These are phyloP conservation scores for Listronotus oregonensis DNA, from an alignment of 1,140 invertebrate species.

Conservation along the genomic window DNA sequence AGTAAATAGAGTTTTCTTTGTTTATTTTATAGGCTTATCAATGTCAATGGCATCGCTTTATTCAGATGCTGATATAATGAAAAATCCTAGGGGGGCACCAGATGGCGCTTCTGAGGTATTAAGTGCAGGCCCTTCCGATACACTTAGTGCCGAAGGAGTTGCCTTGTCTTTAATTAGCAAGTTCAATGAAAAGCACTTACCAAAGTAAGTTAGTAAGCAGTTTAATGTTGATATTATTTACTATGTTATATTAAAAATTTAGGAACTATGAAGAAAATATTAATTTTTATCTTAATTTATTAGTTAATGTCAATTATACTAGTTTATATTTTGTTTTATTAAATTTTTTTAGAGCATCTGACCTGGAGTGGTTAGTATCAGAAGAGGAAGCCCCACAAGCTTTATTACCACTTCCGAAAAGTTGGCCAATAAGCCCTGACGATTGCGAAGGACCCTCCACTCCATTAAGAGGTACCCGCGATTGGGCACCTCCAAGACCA, in stretches of 20 bases:
- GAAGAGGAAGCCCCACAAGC: slow-evolving; percentile 79
- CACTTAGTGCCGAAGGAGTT: slow-evolving; percentile 75
- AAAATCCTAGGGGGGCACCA: slow-evolving; percentile 52
- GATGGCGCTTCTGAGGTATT: slow-evolving; percentile 53
- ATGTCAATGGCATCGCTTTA: slow-evolving; percentile 69
- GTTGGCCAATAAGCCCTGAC: slow-evolving; percentile 69
- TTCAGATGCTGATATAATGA: slow-evolving; percentile 62
- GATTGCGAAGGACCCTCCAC: slow-evolving; percentile 58
- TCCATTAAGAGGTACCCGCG: slow-evolving; percentile 71
- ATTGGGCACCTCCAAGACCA: slow-evolving; percentile 84
- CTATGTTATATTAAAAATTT: too few species aligned
- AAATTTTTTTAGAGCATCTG: slow-evolving; percentile 64
- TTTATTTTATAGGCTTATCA: slow-evolving; percentile 58
- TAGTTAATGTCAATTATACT: not conserved
- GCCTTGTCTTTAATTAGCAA: slow-evolving; percentile 77
- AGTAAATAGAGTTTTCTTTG: too few species aligned
- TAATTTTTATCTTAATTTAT: too few species aligned
- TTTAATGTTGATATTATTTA: too few species aligned
- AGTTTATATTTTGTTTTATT: not conserved
- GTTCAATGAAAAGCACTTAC: slow-evolving; percentile 78
- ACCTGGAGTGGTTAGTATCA: slow-evolving; percentile 82
- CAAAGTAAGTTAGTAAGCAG: slow-evolving; percentile 51
- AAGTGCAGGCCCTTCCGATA: slow-evolving; percentile 45
- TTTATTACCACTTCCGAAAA: slow-evolving; percentile 77
- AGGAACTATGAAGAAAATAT: too few species aligned